Percentiles rank a stretch among this genome's conserved stretches.
These are phyloP conservation scores for Palaemon carinicauda DNA, from an alignment of 1,140 invertebrate species.

Conservation along the genomic window DNA sequence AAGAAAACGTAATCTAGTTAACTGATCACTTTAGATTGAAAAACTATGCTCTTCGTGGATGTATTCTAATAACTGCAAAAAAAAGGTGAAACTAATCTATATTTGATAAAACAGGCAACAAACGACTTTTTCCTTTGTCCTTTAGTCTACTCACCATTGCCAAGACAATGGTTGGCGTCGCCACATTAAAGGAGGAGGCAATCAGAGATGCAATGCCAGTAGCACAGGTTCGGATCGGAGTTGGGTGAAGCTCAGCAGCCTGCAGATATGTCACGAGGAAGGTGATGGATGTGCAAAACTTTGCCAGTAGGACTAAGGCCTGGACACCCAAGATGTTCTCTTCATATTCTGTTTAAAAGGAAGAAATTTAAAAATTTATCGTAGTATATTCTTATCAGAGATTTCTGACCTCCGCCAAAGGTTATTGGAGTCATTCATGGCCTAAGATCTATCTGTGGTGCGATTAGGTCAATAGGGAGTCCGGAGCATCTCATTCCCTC, in stretches of 20 bases:
- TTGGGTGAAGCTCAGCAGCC: conserved; percentile 62
- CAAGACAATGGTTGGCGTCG: conserved; percentile 63
- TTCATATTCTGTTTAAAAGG: not conserved
- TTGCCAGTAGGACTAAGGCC: conserved; percentile 25
- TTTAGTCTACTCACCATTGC: conserved; percentile 63
- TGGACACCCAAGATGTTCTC: not conserved
- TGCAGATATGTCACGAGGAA: conserved; percentile 55
- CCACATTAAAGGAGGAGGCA: conserved; percentile 60
- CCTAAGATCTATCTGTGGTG: too few relatives aligned
- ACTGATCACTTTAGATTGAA: not conserved
- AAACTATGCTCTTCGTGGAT: not conserved
- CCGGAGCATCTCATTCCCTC: too few relatives aligned
- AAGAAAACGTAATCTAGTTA: not conserved
- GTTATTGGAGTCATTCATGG: too few relatives aligned
- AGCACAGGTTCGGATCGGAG: conserved; percentile 60
- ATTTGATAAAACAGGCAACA: not conserved
- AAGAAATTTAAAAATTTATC: not conserved
- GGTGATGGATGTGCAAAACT: conserved; percentile 42
- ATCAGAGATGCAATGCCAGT: conserved; percentile 62
- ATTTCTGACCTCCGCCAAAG: too few relatives aligned
- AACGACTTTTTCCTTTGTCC: not conserved
- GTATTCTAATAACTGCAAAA: too few relatives aligned
- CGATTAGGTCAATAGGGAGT: too few relatives aligned
- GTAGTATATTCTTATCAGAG: too few relatives aligned
- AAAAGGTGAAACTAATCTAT: too few relatives aligned